phyloP scores from a whole-genome alignment of 2,888 invertebrate species.

The Neocrepidodera transversa region DNA sequence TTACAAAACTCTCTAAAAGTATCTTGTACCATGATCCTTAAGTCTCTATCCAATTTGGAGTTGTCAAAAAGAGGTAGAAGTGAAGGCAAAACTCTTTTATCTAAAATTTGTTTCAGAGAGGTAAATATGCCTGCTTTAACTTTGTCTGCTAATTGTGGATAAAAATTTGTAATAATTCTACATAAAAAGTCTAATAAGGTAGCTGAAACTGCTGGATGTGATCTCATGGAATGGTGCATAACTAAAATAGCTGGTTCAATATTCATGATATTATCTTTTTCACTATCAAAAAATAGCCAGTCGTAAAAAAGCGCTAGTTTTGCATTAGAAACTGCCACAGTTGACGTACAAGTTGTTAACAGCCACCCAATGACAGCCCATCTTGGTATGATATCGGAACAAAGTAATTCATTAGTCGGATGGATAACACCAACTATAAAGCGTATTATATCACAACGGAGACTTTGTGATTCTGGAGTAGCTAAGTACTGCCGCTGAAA shows the following conservation, averaged over 20 bases:
- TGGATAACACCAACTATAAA: conserved; percentile 94
- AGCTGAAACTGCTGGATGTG: conserved; percentile 89
- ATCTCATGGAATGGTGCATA: conserved; percentile 92
- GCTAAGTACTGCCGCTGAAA: conserved; percentile 91
- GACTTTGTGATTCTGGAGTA: conserved; percentile 88
- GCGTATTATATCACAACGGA: conserved; percentile 91
- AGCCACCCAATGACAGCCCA: conserved; percentile 97
- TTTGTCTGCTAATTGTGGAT: conserved; percentile 79
- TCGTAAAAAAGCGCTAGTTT: conserved; percentile 92
- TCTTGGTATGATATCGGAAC: conserved; percentile 93
- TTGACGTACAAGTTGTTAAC: conserved; percentile 87
- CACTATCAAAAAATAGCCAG: conserved; percentile 91
- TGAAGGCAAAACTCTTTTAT: conserved; percentile 90
- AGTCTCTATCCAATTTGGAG: conserved; percentile 83
- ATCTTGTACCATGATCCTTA: conserved; percentile 83
- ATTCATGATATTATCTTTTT: conserved; percentile 94
- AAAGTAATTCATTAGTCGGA: conserved; percentile 89
- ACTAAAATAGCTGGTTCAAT: conserved; percentile 93
- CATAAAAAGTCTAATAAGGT: conserved; percentile 90
- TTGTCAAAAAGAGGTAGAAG: conserved; percentile 87
- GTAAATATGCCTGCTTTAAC: conserved; percentile 83
- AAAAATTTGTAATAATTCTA: conserved; percentile 88
- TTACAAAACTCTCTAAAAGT: conserved; percentile 90
- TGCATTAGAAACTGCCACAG: conserved; percentile 88
- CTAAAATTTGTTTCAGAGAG: conserved; percentile 84